Conservation (phyloP, 2,113 vertebrate genomes). For the Hippocampus mohnikei region DNA sequence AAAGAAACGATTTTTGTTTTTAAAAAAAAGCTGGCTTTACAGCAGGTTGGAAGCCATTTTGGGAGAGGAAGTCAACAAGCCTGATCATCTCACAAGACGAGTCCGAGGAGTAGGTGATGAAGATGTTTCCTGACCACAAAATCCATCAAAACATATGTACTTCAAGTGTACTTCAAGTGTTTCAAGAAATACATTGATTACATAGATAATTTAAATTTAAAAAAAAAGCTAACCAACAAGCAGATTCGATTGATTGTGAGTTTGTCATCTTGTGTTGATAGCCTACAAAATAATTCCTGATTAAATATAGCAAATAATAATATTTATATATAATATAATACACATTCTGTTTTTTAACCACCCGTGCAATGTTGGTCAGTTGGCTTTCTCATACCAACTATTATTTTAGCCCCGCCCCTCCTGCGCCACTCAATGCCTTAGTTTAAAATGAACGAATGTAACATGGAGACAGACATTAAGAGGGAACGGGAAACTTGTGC, state of each 20-base stretch:
- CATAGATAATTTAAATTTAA: too few species aligned
- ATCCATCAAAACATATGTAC: background rate
- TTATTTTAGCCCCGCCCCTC: too few species aligned
- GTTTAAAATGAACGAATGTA: background rate
- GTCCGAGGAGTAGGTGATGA: slow-evolving; percentile 64
- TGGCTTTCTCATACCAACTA: too few species aligned
- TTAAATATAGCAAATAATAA: too few species aligned
- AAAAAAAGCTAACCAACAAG: too few species aligned
- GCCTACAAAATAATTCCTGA: too few species aligned
- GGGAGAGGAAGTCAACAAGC: slow-evolving; percentile 59
- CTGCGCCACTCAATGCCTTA: too few species aligned
- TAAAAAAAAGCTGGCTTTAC: slow-evolving; percentile 36
- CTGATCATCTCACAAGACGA: slow-evolving; percentile 48
- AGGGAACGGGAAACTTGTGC: background rate
- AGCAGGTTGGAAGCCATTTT: slow-evolving; percentile 52
- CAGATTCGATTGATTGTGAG: too few species aligned
- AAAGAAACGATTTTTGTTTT: background rate
- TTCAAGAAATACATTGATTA: background rate
- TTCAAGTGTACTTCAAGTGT: background rate
- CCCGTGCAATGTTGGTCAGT: too few species aligned
- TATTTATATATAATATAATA: too few species aligned
- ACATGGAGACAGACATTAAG: background rate
- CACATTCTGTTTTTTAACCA: too few species aligned
- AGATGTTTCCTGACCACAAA: slow-evolving; percentile 53
- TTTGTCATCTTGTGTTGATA: background rate